phyloP scores from a whole-genome alignment of 2,113 vertebrate species.

The Chroicocephalus ridibundus region DNA sequence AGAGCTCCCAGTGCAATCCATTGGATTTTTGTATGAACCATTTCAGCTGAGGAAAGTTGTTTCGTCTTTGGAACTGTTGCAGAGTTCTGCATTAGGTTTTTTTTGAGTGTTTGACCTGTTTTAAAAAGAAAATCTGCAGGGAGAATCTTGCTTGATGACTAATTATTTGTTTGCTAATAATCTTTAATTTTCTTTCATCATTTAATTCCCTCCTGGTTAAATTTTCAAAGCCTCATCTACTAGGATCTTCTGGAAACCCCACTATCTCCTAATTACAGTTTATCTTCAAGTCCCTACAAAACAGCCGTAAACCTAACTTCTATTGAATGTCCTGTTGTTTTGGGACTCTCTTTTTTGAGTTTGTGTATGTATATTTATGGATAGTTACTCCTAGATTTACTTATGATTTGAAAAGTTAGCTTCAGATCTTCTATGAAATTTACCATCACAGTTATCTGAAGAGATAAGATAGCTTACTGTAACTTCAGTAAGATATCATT shows the following conservation, averaged over 20 bases:
- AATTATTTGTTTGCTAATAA: slow-evolving; percentile 54
- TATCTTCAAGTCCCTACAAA: slow-evolving; percentile 40
- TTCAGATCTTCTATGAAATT: not conserved
- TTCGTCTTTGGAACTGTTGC: not conserved
- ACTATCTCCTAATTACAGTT: slow-evolving; percentile 41
- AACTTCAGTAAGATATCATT: not conserved
- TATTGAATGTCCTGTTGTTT: not conserved
- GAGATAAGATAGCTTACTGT: not conserved
- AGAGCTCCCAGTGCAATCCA: not conserved
- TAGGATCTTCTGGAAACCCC: slow-evolving; percentile 43
- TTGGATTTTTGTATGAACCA: not conserved
- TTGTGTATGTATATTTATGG: not conserved
- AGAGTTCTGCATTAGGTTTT: not conserved
- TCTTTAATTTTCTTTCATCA: slow-evolving; percentile 51
- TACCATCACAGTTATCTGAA: not conserved
- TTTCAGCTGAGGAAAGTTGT: not conserved
- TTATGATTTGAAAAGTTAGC: not conserved
- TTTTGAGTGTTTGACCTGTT: not conserved
- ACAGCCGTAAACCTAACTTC: slow-evolving; percentile 1
- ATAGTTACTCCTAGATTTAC: not conserved
- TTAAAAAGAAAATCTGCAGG: not conserved
- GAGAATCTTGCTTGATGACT: slow-evolving; percentile 34
- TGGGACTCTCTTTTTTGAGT: not conserved
- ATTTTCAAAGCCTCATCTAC: slow-evolving; percentile 48
- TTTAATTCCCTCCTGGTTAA: slow-evolving; percentile 41